Conservation (phyloP, 2,797 vertebrate genomes). For the Intellagama lesueurii region DNA sequence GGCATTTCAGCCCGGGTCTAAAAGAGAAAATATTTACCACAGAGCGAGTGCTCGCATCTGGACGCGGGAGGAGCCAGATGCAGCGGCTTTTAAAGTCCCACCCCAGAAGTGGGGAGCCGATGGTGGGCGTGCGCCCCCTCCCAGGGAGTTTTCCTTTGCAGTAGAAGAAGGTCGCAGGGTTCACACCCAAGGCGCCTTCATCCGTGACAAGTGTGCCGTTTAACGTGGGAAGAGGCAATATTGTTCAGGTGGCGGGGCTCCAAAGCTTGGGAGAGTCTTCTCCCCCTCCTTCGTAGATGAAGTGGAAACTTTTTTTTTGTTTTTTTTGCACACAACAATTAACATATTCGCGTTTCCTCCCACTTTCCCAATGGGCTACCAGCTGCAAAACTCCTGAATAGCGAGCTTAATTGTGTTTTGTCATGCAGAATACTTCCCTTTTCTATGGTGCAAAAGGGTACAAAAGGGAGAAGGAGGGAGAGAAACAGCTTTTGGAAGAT, state of each 20-base stretch:
- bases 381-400: constrained; percentile 93
- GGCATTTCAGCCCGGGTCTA: not conserved
- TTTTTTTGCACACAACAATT: constrained; percentile 77
- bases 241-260: constrained; percentile 68
- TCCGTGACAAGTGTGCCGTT: constrained; percentile 55
- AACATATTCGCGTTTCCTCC: constrained; percentile 87
- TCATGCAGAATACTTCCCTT: constrained; percentile 91
- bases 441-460: constrained; percentile 86
- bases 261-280: constrained; percentile 55
- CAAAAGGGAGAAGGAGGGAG: constrained; percentile 3
- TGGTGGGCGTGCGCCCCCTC: constrained; percentile 57
- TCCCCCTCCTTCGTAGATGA: constrained; percentile 41
- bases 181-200: constrained; percentile 41
- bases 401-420: constrained; percentile 97
- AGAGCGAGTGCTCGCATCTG: too few relatives aligned
- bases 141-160: not conserved
- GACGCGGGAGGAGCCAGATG: not conserved
- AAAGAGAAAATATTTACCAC: not conserved
- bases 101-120: constrained; percentile 38
- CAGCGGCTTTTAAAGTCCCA: too few relatives aligned
- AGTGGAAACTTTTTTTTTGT: constrained; percentile 65
- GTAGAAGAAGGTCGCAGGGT: constrained; percentile 23
- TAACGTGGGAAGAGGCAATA: constrained; percentile 52
- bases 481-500: constrained; percentile 75
- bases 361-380: constrained; percentile 89